These are phyloP conservation scores for Eolophus roseicapilla DNA, from an alignment of 2,113 vertebrate genomes.

Conservation along the genomic window DNA sequence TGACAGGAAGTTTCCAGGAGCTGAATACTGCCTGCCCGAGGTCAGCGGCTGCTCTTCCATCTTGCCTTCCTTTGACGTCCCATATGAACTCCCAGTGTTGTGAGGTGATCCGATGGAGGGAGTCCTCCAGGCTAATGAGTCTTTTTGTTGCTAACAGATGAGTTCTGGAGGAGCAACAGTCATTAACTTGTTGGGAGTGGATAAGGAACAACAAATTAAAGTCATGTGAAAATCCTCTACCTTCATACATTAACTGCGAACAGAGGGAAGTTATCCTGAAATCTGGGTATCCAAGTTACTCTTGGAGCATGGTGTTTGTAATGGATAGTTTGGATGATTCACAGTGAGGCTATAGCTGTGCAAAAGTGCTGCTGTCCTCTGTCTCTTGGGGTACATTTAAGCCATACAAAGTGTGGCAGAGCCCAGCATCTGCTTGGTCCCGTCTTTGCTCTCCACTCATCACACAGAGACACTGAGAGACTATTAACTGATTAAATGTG, in stretches of 20 bases:
- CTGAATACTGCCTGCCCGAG: neutral
- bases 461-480: neutral
- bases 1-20: constrained; percentile 42
- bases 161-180: neutral
- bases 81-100: neutral
- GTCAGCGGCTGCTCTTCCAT: neutral
- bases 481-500: neutral
- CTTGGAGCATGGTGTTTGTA: neutral
- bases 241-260: neutral
- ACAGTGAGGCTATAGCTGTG: neutral
- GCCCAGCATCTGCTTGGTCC: neutral
- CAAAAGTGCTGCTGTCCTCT: neutral
- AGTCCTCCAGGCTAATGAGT: neutral
- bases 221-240: constrained; percentile 15
- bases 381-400: neutral
- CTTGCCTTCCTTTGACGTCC: neutral
- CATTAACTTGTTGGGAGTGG: neutral
- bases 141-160: neutral
- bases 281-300: neutral
- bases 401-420: neutral
- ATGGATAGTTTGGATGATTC: neutral
- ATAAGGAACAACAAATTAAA: neutral
- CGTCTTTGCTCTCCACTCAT: neutral
- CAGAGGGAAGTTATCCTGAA: neutral
- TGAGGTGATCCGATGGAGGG: neutral